A percentile compares a stretch with the other conserved stretches of the same genome.
Evolutionary conservation across 2,888 invertebrate genomes (phyloP).

Genomic region (Carabus problematicus): DNA sequence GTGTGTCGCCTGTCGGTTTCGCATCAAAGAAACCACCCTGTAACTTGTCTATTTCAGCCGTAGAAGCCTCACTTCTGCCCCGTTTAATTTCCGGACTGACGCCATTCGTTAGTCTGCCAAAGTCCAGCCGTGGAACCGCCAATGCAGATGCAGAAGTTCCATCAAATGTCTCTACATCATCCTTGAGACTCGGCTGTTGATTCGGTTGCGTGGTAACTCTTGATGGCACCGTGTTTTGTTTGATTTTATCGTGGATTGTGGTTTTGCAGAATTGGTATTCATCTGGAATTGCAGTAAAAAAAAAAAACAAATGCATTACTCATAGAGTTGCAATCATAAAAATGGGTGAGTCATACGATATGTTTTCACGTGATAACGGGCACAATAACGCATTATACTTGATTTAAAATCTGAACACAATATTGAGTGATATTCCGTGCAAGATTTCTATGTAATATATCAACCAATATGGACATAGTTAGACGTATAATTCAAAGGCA

Average conservation of each 20-base stretch:
- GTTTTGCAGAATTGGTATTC: slow-evolving; percentile 23
- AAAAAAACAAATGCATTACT: slow-evolving; percentile 17
- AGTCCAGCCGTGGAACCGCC: slow-evolving; percentile 13
- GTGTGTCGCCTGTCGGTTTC: neutral
- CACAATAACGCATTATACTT: too few species aligned
- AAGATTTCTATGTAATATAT: too few species aligned
- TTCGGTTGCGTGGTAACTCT: slow-evolving; percentile 4
- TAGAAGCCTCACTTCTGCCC: slow-evolving; percentile 31
- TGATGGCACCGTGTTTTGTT: slow-evolving; percentile 4
- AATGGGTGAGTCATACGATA: too few species aligned
- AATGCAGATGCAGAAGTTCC: neutral
- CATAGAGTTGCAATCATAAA: neutral
- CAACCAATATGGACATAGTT: too few species aligned
- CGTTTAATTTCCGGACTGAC: slow-evolving; percentile 31
- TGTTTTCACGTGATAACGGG: too few species aligned
- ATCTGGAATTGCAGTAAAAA: slow-evolving; percentile 8
- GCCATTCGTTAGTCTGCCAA: slow-evolving; percentile 4
- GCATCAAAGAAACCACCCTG: slow-evolving; percentile 32
- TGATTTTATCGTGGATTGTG: slow-evolving; percentile 19
- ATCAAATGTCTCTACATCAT: slow-evolving; percentile 31
- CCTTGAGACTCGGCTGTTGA: neutral
- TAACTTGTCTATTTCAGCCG: slow-evolving; percentile 40
- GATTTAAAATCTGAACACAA: neutral
- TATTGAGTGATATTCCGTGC: too few species aligned
- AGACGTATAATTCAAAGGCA: too few species aligned